Conservation (phyloP, 1,140 invertebrate species). For the Lepidotrigona ventralis region DNA sequence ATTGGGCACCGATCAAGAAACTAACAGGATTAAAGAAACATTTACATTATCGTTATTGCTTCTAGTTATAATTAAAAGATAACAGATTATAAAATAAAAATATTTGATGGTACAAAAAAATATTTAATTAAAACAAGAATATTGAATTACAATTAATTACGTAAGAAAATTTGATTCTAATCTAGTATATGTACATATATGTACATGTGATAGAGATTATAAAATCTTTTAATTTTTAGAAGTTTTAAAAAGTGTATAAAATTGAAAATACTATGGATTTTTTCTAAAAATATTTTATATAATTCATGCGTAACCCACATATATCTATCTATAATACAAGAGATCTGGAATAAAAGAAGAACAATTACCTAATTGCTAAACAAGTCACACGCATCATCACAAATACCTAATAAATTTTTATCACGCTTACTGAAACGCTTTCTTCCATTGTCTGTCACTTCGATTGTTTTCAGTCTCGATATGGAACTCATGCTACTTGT, state of each 20-base stretch:
- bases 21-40: neutral
- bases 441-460: neutral
- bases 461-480: neutral
- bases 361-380: neutral
- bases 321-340: neutral
- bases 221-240: too few species aligned
- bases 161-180: too few species aligned
- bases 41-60: too few species aligned
- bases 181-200: too few species aligned
- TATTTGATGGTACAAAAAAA: too few species aligned
- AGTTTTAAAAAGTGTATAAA: too few species aligned
- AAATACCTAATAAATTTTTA: neutral
- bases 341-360: neutral
- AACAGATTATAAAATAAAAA: too few species aligned
- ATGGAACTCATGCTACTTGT: neutral
- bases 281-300: neutral
- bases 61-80: too few species aligned
- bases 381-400: neutral
- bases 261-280: too few species aligned
- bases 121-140: too few species aligned
- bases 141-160: too few species aligned
- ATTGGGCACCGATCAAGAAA: slow-evolving; percentile 29
- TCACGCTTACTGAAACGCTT: neutral
- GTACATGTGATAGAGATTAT: too few species aligned
- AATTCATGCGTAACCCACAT: neutral